Percentiles rank a stretch among this genome's conserved stretches.
phyloP scores from a whole-genome alignment of 2,797 vertebrate species.

The Enteromius thamalakanensis region DNA sequence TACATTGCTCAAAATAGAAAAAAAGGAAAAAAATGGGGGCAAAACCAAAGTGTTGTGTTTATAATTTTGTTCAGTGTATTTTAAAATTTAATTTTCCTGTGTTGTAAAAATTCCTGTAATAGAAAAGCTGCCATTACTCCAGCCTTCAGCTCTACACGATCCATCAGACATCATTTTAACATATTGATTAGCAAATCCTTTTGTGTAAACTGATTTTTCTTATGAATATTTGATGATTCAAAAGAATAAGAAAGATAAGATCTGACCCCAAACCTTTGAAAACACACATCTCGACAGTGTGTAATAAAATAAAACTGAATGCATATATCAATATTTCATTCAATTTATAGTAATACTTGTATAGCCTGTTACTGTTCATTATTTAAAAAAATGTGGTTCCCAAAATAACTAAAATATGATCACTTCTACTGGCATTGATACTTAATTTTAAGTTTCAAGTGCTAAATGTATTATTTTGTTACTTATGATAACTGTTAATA shows the following conservation, averaged over 20 bases:
- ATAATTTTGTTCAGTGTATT: too few relatives aligned
- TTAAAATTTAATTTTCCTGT: too few relatives aligned
- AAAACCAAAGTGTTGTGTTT: too few relatives aligned
- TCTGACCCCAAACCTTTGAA: not conserved
- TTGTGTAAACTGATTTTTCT: too few relatives aligned
- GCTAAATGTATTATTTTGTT: not conserved
- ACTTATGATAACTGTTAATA: not conserved
- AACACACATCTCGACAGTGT: too few relatives aligned
- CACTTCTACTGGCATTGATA: not conserved
- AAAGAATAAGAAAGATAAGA: not conserved
- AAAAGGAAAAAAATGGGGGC: too few relatives aligned
- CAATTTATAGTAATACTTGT: not conserved
- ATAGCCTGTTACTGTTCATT: not conserved
- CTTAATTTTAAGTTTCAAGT: not conserved
- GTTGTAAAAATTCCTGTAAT: too few relatives aligned
- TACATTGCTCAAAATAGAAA: too few relatives aligned
- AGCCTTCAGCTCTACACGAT: too few relatives aligned
- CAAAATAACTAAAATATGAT: not conserved
- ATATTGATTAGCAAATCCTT: too few relatives aligned
- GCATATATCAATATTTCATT: not conserved
- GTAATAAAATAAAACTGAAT: not conserved
- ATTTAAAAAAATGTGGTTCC: constrained; percentile 1
- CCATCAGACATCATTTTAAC: too few relatives aligned
- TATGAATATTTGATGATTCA: not conserved
- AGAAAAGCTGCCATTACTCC: too few relatives aligned